phyloP scores from a whole-genome alignment of 2,888 invertebrate genomes.

The Sialis lutaria region DNA sequence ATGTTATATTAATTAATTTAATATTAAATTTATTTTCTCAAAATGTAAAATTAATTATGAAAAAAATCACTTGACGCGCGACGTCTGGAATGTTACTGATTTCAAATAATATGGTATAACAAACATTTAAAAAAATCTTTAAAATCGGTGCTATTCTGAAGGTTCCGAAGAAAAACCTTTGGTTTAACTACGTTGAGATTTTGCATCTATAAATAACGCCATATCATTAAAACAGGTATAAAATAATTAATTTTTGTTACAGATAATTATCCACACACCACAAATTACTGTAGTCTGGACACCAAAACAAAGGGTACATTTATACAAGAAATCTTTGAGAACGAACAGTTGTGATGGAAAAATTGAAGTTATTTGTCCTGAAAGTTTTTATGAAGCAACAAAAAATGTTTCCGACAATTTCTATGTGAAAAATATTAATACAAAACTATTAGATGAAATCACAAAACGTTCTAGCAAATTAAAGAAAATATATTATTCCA shows the following conservation, averaged over 20 bases:
- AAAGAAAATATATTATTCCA: constrained; percentile 18
- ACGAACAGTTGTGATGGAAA: constrained; percentile 14
- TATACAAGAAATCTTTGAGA: constrained; percentile 18
- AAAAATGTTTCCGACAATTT: constrained; percentile 21
- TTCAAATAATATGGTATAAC: no score
- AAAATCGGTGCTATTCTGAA: no score
- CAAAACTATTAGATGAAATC: constrained; percentile 18
- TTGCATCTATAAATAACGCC: no score
- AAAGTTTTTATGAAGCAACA: constrained; percentile 27
- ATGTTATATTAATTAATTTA: no score
- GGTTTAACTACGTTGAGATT: no score
- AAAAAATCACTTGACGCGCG: no score
- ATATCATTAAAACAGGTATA: background rate
- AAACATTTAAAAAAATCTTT: no score
- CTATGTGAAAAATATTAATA: constrained; percentile 20
- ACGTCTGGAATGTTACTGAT: no score
- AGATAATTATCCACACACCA: constrained; percentile 25
- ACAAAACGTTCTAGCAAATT: constrained; percentile 14
- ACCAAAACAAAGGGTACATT: constrained; percentile 22
- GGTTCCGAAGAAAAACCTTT: no score
- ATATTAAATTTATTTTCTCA: no score
- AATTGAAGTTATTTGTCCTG: constrained; percentile 20
- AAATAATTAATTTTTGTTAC: constrained; percentile 11
- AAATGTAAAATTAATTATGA: no score
- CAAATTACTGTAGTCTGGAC: constrained; percentile 26